Conservation (phyloP, 2,888 invertebrate genomes). For the Pristionchus arcanus region DNA sequence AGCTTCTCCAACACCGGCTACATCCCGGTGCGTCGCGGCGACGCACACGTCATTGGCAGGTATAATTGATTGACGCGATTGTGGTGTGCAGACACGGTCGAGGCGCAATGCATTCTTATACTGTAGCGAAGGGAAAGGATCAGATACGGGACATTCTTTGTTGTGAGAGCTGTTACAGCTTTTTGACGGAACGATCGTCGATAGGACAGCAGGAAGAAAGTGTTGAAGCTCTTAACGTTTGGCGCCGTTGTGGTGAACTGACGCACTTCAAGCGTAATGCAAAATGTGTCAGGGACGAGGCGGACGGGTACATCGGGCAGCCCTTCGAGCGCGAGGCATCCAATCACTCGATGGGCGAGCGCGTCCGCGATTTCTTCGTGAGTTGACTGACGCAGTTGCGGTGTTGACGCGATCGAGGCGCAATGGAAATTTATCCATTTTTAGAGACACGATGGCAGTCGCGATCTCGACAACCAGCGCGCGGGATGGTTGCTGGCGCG, state of each 20-base stretch:
- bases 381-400: conserved; percentile 45
- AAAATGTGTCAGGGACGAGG: conserved; percentile 57
- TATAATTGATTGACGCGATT: background rate
- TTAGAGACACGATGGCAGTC: conserved; percentile 68
- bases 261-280: background rate
- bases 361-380: conserved; percentile 66
- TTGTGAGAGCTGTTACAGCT: too few relatives aligned
- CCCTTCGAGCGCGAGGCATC: conserved; percentile 63
- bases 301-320: conserved; percentile 68
- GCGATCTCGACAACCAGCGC: conserved; percentile 66
- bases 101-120: background rate
- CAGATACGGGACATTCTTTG: too few relatives aligned
- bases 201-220: too few relatives aligned
- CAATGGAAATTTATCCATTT: background rate
- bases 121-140: background rate
- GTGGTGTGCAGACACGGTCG: background rate
- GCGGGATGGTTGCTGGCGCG: conserved; percentile 69
- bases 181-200: too few relatives aligned
- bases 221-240: background rate
- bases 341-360: conserved; percentile 55
- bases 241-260: conserved; percentile 52
- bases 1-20: conserved; percentile 69
- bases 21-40: conserved; percentile 57
- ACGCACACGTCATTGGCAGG: conserved; percentile 61
- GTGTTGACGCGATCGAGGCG: background rate